A percentile compares a stretch with the other conserved stretches of the same genome.
Evolutionary conservation across 2,797 vertebrate species (phyloP).

Genomic region (Gephyroberyx darwinii): DNA sequence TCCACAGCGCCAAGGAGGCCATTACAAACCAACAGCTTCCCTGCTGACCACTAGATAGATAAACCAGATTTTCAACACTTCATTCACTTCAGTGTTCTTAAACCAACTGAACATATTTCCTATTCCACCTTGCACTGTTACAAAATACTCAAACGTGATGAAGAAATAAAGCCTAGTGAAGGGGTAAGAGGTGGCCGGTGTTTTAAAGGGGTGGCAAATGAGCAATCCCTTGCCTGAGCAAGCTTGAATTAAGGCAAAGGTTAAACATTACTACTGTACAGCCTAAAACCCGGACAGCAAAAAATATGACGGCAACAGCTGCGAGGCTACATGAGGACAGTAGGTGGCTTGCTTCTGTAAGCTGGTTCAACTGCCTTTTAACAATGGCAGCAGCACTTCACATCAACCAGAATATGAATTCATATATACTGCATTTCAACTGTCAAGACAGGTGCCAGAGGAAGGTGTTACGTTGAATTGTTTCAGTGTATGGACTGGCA

Average conservation of each 20-base stretch:
- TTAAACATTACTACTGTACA: constrained; percentile 58
- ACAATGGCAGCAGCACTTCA: constrained; percentile 7
- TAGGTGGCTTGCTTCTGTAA: constrained; percentile 36
- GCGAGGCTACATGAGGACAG: constrained; percentile 40
- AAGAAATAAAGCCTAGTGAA: neutral
- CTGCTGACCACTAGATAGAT: neutral
- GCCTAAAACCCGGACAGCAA: constrained; percentile 48
- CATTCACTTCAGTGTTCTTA: constrained; percentile 26
- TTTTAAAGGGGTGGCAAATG: constrained; percentile 61
- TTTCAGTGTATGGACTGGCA: constrained; percentile 25
- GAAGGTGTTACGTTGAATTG: neutral
- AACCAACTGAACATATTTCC: constrained; percentile 23
- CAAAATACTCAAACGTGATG: constrained; percentile 1
- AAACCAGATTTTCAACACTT: constrained; percentile 1
- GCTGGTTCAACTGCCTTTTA: constrained; percentile 4
- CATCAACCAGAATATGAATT: neutral
- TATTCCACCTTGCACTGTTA: constrained; percentile 20
- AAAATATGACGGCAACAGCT: constrained; percentile 37
- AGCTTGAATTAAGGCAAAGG: constrained; percentile 80
- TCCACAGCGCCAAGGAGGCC: constrained; percentile 7
- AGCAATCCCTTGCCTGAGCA: constrained; percentile 73
- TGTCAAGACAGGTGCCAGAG: constrained; percentile 11
- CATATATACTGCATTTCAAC: constrained; percentile 33
- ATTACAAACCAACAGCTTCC: constrained; percentile 12
- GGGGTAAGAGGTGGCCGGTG: constrained; percentile 32